These are phyloP conservation scores for Phataginus tricuspis DNA, from an alignment of 2,797 vertebrate genomes.

Conservation along the genomic window DNA sequence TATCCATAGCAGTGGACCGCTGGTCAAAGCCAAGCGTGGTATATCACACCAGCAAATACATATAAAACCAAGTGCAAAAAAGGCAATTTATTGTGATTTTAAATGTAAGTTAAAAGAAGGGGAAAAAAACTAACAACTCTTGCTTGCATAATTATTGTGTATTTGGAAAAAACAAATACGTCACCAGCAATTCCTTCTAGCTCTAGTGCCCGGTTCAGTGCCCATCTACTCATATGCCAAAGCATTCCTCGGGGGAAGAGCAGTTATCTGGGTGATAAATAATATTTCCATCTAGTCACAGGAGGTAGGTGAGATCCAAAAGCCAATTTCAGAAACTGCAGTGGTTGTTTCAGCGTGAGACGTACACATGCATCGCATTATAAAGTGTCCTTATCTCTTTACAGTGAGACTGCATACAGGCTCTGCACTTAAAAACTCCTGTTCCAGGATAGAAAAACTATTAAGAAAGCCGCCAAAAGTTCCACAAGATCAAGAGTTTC, in stretches of 20 bases:
- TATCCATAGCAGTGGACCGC: neutral
- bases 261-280: neutral
- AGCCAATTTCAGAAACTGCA: neutral
- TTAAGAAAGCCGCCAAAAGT: constrained; percentile 35
- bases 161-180: neutral
- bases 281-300: neutral
- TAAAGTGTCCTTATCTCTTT: neutral
- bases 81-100: neutral
- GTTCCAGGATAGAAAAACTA: neutral
- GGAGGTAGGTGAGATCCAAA: neutral
- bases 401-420: neutral
- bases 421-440: constrained; percentile 40
- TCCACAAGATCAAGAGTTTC: constrained; percentile 40
- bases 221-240: neutral
- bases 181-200: neutral
- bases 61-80: constrained; percentile 12
- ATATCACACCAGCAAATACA: neutral
- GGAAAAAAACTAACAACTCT: neutral
- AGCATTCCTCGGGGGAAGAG: neutral
- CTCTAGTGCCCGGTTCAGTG: neutral
- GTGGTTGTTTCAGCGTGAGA: neutral
- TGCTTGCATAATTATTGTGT: neutral
- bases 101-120: neutral
- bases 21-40: neutral
- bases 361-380: constrained; percentile 2